Evolutionary conservation across 2,113 vertebrate genomes (phyloP), one percentile per base, ranked within the genome.

Genomic region (Meles meles): DNA sequence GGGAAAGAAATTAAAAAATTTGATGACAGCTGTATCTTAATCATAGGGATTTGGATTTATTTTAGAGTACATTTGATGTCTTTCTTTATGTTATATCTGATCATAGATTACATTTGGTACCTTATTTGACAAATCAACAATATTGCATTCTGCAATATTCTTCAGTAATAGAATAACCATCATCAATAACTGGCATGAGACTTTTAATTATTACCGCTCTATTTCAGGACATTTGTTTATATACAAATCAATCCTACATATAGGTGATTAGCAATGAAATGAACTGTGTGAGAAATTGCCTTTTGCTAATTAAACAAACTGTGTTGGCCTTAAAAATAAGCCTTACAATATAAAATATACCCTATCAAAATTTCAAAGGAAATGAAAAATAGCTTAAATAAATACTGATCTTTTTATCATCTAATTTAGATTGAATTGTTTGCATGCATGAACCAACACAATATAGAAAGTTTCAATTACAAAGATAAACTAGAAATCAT

Each of bases 41-140:
- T 84, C 81, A 91, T 31, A 93, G 8, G 13, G 13, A 67, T 63
- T 61, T 93, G 29, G 23, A 67, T 69, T 94, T 96, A 93, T 79
- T 93, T 84, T 52, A 77, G 72, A 91, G 29, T 47, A 74, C 72
- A 69, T 69, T 63, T 85, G 15, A 79, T 72, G 27, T 42, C 72
- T 86, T 95, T 93, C 44, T 14, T 88, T 81, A 44, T 61, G 29
- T 77, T 83, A 84, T 23, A 81, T 86, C 21, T 84, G 47, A 65
- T 83, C 39, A 90, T 80, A 52, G 44, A 69, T 31, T 74, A 9
- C 27, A 83, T 76, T 86, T 93, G 17, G 63, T 72, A 13, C 11
- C 29, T 82, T 93, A 89, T 77, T 83, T 76, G 69, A 95, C 12
- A 93, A 83, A 87, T 57, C 49, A 96, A 81, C 18, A 91, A 97